These are phyloP conservation scores for Plumapathes pennacea DNA, from an alignment of 92 coral and sea anemone genomes.

Conservation along the genomic window DNA sequence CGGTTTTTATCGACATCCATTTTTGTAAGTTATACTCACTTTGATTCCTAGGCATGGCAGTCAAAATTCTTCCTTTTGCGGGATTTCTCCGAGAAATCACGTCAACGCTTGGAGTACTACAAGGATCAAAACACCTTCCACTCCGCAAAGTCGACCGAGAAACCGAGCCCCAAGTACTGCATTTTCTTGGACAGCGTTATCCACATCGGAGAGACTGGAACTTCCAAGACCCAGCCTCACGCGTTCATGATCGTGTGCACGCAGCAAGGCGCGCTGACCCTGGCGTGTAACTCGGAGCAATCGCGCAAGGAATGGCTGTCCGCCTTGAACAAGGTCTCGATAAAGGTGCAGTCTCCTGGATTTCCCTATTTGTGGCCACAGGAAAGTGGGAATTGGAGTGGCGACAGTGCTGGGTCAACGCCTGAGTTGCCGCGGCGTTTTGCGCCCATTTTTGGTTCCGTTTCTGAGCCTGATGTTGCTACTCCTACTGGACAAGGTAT, in stretches of 20 bases:
- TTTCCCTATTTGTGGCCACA: constrained; percentile 29
- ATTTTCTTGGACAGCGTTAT: constrained; percentile 46
- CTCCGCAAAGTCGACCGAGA: constrained; percentile 27
- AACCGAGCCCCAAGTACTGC: constrained; percentile 33
- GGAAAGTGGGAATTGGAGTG: neutral
- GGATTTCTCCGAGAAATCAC: constrained; percentile 7
- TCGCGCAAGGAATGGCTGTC: constrained; percentile 56
- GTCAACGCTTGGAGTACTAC: constrained; percentile 58
- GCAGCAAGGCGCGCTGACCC: constrained; percentile 49
- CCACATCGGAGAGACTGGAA: constrained; percentile 55
- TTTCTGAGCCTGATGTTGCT: too few relatives aligned
- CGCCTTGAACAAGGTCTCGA: constrained; percentile 41
- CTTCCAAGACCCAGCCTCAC: constrained; percentile 44
- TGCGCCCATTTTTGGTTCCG: too few relatives aligned
- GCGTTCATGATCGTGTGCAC: constrained; percentile 59
- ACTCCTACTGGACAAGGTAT: too few relatives aligned
- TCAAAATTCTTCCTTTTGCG: constrained; percentile 63
- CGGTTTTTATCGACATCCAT: too few relatives aligned
- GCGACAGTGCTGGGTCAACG: constrained; percentile 13
- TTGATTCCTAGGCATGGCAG: constrained; percentile 59
- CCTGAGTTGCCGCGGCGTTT: constrained; percentile 23
- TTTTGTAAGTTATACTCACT: neutral
- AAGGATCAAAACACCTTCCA: constrained; percentile 52
- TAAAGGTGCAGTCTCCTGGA: constrained; percentile 12
- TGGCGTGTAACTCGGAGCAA: constrained; percentile 53